A percentile compares a stretch with the other conserved stretches of the same genome.
Evolutionary conservation across 2,888 invertebrate genomes (phyloP).

Genomic region (Folsomia candida): DNA sequence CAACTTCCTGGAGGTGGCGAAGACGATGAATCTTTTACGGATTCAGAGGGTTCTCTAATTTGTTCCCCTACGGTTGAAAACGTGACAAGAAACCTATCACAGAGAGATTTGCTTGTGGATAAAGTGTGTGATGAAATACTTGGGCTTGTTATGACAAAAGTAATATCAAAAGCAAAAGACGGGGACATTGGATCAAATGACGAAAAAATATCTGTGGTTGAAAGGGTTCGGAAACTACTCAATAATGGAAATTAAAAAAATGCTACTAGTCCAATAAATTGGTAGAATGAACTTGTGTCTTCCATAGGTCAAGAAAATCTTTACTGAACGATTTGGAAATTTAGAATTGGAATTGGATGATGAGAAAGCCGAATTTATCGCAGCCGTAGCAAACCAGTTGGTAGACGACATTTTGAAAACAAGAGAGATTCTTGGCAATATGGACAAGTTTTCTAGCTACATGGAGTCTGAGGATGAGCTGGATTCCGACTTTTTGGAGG

Average conservation of each 20-base stretch:
- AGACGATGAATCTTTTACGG: no score
- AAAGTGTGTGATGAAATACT: conserved; percentile 23
- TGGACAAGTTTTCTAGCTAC: conserved; percentile 20
- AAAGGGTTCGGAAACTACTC: no score
- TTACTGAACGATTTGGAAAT: conserved; percentile 12
- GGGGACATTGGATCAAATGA: no score
- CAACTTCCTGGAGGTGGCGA: no score
- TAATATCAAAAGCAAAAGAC: no score
- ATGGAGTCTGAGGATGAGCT: neutral
- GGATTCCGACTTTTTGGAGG: neutral
- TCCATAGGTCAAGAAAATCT: no score
- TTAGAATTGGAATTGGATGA: conserved; percentile 9
- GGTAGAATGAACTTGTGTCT: no score
- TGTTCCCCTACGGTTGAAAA: conserved; percentile 33
- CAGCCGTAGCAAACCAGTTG: conserved; percentile 25
- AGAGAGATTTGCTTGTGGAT: conserved; percentile 20
- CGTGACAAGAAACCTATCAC: neutral
- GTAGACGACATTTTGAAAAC: conserved; percentile 25
- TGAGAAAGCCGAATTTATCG: conserved; percentile 25
- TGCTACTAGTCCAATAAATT: no score
- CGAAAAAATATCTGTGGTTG: no score
- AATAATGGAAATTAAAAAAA: conserved; percentile 1
- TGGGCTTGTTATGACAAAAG: no score
- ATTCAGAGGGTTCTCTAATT: no score
- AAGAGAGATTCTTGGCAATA: conserved; percentile 26